Conservation (phyloP, 2,113 vertebrate genomes). For the Puffinus mauretanicus region DNA sequence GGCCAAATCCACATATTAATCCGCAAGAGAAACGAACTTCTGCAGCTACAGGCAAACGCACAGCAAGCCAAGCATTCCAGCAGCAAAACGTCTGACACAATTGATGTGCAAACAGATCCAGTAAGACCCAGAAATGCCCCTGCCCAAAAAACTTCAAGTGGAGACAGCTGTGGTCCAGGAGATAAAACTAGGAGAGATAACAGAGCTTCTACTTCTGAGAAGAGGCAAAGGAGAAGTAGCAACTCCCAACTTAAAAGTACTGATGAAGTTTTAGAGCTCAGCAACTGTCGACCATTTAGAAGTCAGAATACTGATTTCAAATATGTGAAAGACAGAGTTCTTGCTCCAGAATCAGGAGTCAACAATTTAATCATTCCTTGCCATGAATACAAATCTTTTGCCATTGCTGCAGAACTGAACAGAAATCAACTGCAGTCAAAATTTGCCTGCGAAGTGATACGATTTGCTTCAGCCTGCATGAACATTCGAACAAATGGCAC, state of each 20-base stretch:
- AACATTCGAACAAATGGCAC: constrained; percentile 84
- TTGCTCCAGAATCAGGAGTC: constrained; percentile 80
- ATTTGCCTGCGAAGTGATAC: constrained; percentile 78
- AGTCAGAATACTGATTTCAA: constrained; percentile 65
- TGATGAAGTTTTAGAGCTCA: neutral
- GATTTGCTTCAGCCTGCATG: constrained; percentile 82
- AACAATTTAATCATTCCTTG: constrained; percentile 76
- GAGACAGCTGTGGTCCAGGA: neutral
- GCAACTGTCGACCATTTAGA: constrained; percentile 71
- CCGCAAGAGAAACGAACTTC: constrained; percentile 67
- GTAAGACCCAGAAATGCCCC: neutral
- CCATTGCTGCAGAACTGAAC: constrained; percentile 65
- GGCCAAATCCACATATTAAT: constrained; percentile 77
- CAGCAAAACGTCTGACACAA: accelerated
- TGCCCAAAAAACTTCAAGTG: accelerated
- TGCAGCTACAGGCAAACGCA: neutral
- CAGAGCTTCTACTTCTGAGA: neutral
- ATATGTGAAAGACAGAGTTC: constrained; percentile 75
- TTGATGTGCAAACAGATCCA: accelerated
- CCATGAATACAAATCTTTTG: constrained; percentile 82
- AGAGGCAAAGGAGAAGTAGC: neutral
- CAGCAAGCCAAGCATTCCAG: neutral
- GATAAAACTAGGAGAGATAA: neutral
- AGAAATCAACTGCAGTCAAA: constrained; percentile 75
- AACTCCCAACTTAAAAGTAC: neutral